Evolutionary conservation across 2,113 vertebrate genomes (phyloP).

Genomic region (Dicerorhinus sumatrensis): DNA sequence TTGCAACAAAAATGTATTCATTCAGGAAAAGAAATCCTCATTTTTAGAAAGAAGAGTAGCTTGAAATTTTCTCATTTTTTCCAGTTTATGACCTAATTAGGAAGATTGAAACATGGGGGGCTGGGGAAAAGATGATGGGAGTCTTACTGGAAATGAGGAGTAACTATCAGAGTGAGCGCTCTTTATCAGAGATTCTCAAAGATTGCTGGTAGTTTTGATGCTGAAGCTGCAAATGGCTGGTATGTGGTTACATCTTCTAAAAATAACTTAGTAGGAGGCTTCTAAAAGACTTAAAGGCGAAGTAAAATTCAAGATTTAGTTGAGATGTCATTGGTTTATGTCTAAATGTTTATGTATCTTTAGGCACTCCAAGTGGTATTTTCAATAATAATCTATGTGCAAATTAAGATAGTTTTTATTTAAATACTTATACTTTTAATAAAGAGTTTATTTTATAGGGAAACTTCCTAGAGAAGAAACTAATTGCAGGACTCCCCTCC

Average conservation of each 20-base stretch:
- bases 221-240: not conserved
- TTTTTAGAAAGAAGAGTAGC: constrained; percentile 28
- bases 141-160: not conserved
- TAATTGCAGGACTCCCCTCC: not conserved
- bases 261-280: not conserved
- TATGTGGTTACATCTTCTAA: not conserved
- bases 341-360: not conserved
- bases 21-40: not conserved
- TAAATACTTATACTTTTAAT: constrained; percentile 36
- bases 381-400: constrained; percentile 5
- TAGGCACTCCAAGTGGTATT: not conserved
- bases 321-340: not conserved
- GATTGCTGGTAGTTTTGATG: not conserved
- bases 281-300: not conserved
- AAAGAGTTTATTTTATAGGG: constrained; percentile 16
- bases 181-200: not conserved
- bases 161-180: not conserved
- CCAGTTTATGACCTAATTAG: not conserved
- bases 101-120: not conserved
- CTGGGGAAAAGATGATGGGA: not conserved
- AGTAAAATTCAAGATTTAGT: not conserved
- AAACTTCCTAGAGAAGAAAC: constrained; percentile 31
- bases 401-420: constrained; percentile 22
- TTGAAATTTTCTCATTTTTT: not conserved
- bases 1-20: not conserved